Percentiles rank a stretch among this genome's conserved stretches.
Evolutionary conservation across 2,797 vertebrate species (phyloP).

Genomic region (Danio albolineatus): DNA sequence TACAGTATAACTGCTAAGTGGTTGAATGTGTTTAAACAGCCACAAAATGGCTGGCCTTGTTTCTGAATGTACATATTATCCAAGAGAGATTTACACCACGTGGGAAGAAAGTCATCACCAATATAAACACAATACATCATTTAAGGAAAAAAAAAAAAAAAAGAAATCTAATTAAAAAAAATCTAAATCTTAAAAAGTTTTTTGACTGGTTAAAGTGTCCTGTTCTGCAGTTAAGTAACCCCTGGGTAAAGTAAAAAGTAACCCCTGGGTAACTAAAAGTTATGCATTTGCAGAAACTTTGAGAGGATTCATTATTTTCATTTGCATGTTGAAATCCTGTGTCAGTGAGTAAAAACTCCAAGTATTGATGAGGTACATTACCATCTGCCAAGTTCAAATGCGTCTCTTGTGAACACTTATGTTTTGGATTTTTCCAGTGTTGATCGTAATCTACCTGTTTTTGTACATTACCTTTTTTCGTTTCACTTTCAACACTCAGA

Average conservation of each 20-base stretch:
- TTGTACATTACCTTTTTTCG: too few relatives aligned
- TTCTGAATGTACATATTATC: background rate
- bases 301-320: background rate
- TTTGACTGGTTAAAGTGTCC: conserved; percentile 1
- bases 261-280: background rate
- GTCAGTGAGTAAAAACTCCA: too few relatives aligned
- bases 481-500: too few relatives aligned
- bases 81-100: background rate
- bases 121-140: background rate
- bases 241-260: background rate
- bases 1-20: too few relatives aligned
- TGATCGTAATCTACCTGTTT: too few relatives aligned
- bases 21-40: too few relatives aligned
- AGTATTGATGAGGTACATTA: too few relatives aligned
- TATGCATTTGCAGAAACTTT: background rate
- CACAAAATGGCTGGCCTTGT: background rate
- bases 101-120: background rate
- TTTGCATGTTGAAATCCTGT: background rate
- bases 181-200: too few relatives aligned
- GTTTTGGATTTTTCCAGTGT: too few relatives aligned
- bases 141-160: too few relatives aligned
- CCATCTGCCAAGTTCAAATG: too few relatives aligned
- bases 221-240: background rate
- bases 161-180: background rate
- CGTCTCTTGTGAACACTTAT: too few relatives aligned